Conservation (phyloP, 92 coral and sea anemone genomes). For the Parazoanthus swiftii region DNA sequence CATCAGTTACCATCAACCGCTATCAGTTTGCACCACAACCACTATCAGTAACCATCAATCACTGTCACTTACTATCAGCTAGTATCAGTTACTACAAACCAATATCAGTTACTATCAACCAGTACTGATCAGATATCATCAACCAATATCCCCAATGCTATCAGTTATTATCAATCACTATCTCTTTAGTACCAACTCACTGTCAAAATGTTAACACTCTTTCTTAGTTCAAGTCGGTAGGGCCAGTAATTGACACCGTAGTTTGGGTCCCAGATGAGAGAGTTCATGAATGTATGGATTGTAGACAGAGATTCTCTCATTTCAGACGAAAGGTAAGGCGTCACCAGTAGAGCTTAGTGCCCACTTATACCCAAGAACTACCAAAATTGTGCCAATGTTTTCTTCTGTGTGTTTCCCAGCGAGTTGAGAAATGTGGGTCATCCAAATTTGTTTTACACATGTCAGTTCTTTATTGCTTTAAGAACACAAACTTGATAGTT, state of each 20-base stretch:
- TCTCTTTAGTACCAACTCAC: background rate
- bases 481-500: no score
- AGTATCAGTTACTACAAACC: background rate
- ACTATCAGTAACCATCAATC: background rate
- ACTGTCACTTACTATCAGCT: conserved; percentile 4
- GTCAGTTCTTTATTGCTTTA: no score
- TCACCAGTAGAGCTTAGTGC: background rate
- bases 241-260: conserved; percentile 36
- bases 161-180: background rate
- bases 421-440: no score
- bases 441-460: no score
- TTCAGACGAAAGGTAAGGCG: conserved; percentile 83
- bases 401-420: no score
- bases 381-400: no score
- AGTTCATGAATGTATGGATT: conserved; percentile 91
- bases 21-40: background rate
- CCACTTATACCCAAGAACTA: no score
- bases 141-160: background rate
- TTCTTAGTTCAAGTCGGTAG: conserved; percentile 16
- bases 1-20: conserved; percentile 15
- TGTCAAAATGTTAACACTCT: background rate
- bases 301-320: conserved; percentile 87
- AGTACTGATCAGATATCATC: background rate
- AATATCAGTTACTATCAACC: background rate
- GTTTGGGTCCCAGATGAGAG: conserved; percentile 97